These are phyloP conservation scores for Athripsodes cinereus DNA, from an alignment of 2,888 invertebrate species.

Conservation along the genomic window DNA sequence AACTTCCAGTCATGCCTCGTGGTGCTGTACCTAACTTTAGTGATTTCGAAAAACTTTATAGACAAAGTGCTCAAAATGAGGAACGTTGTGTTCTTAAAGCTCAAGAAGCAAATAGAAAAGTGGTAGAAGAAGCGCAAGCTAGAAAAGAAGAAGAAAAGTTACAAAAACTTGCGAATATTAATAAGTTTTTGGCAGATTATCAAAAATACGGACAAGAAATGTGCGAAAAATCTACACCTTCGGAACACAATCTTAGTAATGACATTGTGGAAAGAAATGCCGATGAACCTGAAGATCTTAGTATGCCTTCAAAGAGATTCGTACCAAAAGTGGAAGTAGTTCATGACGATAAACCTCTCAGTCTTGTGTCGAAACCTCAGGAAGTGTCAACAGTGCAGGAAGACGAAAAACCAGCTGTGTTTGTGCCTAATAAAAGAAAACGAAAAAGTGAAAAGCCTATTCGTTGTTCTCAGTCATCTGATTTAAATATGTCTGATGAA, in stretches of 20 bases:
- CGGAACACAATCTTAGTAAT: constrained; percentile 29
- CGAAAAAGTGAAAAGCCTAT: constrained; percentile 79
- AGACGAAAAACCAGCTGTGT: constrained; percentile 44
- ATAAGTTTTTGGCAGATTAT: constrained; percentile 26
- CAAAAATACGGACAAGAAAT: constrained; percentile 26
- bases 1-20: constrained; percentile 43
- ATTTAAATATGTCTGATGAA: constrained; percentile 47
- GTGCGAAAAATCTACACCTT: constrained; percentile 12
- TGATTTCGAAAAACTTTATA: constrained; percentile 51
- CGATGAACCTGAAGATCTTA: constrained; percentile 64
- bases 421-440: constrained; percentile 64
- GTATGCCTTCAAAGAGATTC: constrained; percentile 58
- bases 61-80: constrained; percentile 41
- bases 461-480: constrained; percentile 57
- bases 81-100: constrained; percentile 36
- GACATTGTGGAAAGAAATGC: constrained; percentile 33
- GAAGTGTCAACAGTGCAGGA: constrained; percentile 37
- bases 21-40: constrained; percentile 48
- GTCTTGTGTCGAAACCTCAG: constrained; percentile 45
- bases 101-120: constrained; percentile 17
- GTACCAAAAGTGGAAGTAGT: constrained; percentile 49
- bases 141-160: constrained; percentile 27
- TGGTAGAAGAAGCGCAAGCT: constrained; percentile 19
- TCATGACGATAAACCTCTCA: constrained; percentile 52
- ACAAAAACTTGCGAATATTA: constrained; percentile 26